A percentile compares a stretch with the other conserved stretches of the same genome.
These are phyloP conservation scores for Microcebus lehilahytsara DNA, from an alignment of 2,113 vertebrate species.

Conservation along the genomic window DNA sequence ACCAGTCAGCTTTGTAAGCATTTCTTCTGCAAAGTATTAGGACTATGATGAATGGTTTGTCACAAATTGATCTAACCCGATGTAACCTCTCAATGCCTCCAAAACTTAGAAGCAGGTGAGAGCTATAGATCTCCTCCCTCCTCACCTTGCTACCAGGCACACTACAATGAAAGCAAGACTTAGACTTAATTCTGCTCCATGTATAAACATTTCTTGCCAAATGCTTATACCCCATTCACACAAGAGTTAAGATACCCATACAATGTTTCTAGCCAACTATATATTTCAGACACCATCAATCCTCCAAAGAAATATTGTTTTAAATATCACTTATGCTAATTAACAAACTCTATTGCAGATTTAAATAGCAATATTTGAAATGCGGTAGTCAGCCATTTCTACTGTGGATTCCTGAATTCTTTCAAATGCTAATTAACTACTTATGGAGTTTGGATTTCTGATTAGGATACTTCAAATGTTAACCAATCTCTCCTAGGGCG, in stretches of 20 bases:
- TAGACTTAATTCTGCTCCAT: not conserved
- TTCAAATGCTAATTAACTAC: conserved; percentile 32
- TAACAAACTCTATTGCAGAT: conserved; percentile 15
- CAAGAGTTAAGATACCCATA: not conserved
- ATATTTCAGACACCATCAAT: not conserved
- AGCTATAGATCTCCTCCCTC: not conserved
- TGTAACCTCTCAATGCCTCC: not conserved
- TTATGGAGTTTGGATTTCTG: not conserved
- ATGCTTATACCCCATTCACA: not conserved
- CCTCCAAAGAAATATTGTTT: conserved; percentile 2
- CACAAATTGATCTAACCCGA: not conserved
- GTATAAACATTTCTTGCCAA: not conserved
- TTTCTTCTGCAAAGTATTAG: not conserved
- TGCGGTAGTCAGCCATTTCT: not conserved
- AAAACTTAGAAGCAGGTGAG: not conserved
- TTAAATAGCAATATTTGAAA: conserved; percentile 1
- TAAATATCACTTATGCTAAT: not conserved
- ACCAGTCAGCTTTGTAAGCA: not conserved
- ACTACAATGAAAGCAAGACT: not conserved
- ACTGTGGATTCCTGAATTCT: not conserved
- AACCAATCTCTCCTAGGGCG: not conserved
- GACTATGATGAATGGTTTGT: not conserved
- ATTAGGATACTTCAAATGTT: conserved; percentile 1
- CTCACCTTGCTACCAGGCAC: not conserved
- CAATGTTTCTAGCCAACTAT: not conserved